Evolutionary conservation across 2,888 invertebrate species (phyloP).

Genomic region (Scaptomyza cyrtandrae): DNA sequence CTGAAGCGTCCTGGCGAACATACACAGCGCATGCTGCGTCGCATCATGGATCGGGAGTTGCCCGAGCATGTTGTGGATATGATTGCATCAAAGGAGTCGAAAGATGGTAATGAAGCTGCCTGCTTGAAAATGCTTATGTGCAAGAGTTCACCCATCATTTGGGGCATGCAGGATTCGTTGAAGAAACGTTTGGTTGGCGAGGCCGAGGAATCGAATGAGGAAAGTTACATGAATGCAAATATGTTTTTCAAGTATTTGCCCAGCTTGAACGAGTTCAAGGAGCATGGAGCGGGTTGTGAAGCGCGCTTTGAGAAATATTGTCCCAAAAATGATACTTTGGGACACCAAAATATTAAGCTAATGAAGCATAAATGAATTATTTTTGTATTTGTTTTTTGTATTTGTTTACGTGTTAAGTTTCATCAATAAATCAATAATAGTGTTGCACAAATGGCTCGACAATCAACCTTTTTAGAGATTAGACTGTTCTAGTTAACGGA

Average conservation of each 20-base stretch:
- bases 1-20: conserved; percentile 87
- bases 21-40: conserved; percentile 85
- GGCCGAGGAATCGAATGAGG: conserved; percentile 61
- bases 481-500: conserved; percentile 14
- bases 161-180: conserved; percentile 90
- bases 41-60: conserved; percentile 87
- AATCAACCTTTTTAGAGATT: conserved; percentile 35
- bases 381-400: conserved; percentile 19
- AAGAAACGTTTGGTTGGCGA: conserved; percentile 63
- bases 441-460: conserved; percentile 32
- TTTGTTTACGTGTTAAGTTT: background rate
- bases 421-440: conserved; percentile 45
- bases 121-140: conserved; percentile 91
- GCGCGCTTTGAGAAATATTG: conserved; percentile 85
- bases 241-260: conserved; percentile 88
- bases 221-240: conserved; percentile 70
- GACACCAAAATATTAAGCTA: background rate
- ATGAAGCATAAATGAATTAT: conserved; percentile 1
- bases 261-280: conserved; percentile 86
- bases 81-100: conserved; percentile 85
- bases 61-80: conserved; percentile 87
- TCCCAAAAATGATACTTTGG: conserved; percentile 54
- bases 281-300: conserved; percentile 88
- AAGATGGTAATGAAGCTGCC: conserved; percentile 87
- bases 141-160: conserved; percentile 91